A percentile compares a stretch with the other conserved stretches of the same genome.
phyloP scores from a whole-genome alignment of 2,888 invertebrate species.

The Ophion ellenae region DNA sequence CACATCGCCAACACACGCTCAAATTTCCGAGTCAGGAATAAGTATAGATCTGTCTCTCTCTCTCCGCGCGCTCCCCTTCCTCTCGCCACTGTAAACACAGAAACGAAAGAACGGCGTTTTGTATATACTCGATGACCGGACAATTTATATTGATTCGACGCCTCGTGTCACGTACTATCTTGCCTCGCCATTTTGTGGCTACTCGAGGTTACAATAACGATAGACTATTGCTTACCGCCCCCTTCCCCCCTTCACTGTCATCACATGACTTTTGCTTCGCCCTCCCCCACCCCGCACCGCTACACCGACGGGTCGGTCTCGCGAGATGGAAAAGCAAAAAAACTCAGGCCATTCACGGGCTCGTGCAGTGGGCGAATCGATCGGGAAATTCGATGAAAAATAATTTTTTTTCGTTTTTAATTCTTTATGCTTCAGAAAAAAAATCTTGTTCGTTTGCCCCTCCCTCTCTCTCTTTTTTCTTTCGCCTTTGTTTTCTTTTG shows the following conservation, averaged over 20 bases:
- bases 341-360: background rate
- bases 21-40: conserved; percentile 43
- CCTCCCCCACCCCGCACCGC: background rate
- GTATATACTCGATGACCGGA: conserved; percentile 12
- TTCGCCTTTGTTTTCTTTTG: too few species aligned
- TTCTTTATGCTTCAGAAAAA: background rate
- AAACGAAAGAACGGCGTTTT: background rate
- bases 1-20: background rate
- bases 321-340: background rate
- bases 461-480: too few species aligned
- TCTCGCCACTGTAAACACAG: conserved; percentile 15
- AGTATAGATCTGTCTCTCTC: conserved; percentile 17
- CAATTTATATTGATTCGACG: conserved; percentile 42
- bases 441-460: too few species aligned
- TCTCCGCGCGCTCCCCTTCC: background rate
- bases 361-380: background rate
- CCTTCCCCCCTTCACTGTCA: background rate
- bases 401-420: background rate
- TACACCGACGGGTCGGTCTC: background rate
- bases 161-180: conserved; percentile 21
- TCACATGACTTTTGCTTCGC: background rate
- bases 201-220: conserved; percentile 19
- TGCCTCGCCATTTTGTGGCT: background rate
- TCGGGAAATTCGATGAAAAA: background rate
- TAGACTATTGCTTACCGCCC: background rate